Conservation (phyloP, 2,888 invertebrate genomes). For the Xiphydria camelus region DNA sequence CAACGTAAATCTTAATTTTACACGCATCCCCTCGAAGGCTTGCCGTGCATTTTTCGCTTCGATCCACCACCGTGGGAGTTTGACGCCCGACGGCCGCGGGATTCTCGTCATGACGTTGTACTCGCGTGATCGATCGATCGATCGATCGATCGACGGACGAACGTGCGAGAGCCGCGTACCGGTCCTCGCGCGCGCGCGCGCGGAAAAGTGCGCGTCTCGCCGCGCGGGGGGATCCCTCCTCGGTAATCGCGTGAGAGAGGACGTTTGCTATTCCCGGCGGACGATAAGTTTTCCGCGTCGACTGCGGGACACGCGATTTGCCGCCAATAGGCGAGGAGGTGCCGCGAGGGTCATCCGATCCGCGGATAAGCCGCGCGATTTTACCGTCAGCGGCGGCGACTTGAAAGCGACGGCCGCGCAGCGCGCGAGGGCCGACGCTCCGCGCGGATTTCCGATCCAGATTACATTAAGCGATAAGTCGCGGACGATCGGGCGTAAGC, state of each 20-base stretch:
- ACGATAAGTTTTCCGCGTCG: conserved; percentile 27
- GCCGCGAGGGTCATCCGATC: conserved; percentile 43
- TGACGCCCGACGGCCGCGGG: too few species aligned
- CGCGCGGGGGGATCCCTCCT: conserved; percentile 8
- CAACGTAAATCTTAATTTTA: too few species aligned
- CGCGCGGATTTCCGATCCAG: conserved; percentile 49
- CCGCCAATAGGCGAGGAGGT: conserved; percentile 45
- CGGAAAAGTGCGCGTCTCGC: conserved; percentile 4
- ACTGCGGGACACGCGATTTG: conserved; percentile 41
- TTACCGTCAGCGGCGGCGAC: conserved; percentile 46
- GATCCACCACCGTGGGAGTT: too few species aligned
- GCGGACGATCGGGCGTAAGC: too few species aligned
- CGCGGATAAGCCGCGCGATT: conserved; percentile 46
- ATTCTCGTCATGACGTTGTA: too few species aligned
- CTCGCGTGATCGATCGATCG: too few species aligned
- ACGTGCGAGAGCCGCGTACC: too few species aligned
- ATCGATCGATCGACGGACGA: too few species aligned
- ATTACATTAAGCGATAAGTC: conserved; percentile 56
- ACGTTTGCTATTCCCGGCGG: conserved; percentile 14
- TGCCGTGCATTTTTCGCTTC: too few species aligned
- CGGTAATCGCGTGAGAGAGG: conserved; percentile 11
- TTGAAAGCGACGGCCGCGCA: conserved; percentile 32
- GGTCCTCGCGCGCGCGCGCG: conserved; percentile 18
- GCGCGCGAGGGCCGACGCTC: conserved; percentile 4
- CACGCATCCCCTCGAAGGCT: too few species aligned